Base-by-base conservation (phyloP, 2,797 vertebrate genomes). In the Pelobates cultripes region DNA sequence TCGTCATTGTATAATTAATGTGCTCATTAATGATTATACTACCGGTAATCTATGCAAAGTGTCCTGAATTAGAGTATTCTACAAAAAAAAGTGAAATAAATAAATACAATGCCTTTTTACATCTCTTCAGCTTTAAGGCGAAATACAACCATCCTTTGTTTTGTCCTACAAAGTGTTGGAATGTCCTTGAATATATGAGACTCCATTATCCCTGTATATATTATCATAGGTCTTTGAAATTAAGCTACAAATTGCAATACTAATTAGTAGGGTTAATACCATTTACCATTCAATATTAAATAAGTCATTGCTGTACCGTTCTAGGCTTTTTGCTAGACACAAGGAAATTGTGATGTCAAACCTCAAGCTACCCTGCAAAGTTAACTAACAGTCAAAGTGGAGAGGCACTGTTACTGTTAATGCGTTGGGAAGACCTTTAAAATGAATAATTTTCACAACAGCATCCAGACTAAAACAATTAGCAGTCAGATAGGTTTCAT, bases 401-500 rank as follows among this genome's bases (percentile, higher is more conserved):
- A 41, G 72, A 70, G 66, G 40, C 71, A 42, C 57, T 2, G 44
- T 51, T 14, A 14, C 41, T 53, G 63, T 75, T 61, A 74, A 78
- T 64, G 77, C 40, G 13, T 61, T 41, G 28, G 40, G 4, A 78
- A 78, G 75, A 74, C 53, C 43, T 73, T 83, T 78, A 73, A 57
- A 78, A 74, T 78, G 75, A 83, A 61, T 83, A 61, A 73, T 74
- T 83, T 74, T 66, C 64, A 75, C 77, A 78, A 70, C 43, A 61
- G 63, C 40, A 47, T 42, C 68, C 70, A 64, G 77, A 79, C 71
- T 70, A 70, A 78, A 79, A 75, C 82, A 83, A 83, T 83, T 79
- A 83, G 66, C 82, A 79, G 82, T 75, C 72, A 79, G 72, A 83
- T 79, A 75, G 55, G 77, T 79, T 71, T 83, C 82, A 75, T 55